Evolutionary conservation across 1,140 invertebrate species (phyloP).

Genomic region (Drosophila chauvacae): DNA sequence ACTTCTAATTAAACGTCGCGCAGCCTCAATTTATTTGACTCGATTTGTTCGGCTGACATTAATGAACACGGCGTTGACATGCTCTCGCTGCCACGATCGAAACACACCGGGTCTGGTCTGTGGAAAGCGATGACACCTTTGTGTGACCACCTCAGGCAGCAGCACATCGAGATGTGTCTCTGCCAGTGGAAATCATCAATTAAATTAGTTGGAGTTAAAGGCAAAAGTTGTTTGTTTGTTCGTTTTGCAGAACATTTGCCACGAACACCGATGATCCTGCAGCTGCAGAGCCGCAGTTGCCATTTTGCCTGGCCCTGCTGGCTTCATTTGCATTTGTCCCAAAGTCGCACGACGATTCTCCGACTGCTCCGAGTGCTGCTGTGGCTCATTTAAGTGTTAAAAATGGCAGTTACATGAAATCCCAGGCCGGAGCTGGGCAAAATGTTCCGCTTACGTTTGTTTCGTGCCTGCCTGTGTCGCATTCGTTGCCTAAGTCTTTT

Average conservation of each 20-base stretch:
- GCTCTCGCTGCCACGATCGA: conserved; percentile 65
- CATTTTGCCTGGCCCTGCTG: conserved; percentile 52
- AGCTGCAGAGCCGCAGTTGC: conserved; percentile 38
- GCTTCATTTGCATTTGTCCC: conserved; percentile 73
- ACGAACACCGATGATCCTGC: conserved; percentile 10
- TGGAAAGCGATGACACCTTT: conserved; percentile 61
- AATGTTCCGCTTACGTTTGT: conserved; percentile 80
- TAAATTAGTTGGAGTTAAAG: conserved; percentile 72
- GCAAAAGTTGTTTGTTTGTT: conserved; percentile 47
- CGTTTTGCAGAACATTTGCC: conserved; percentile 72
- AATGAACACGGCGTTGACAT: conserved; percentile 78
- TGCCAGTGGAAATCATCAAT: conserved; percentile 78
- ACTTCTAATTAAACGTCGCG: conserved; percentile 70
- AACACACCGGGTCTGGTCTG: conserved; percentile 9
- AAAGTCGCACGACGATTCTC: conserved; percentile 26
- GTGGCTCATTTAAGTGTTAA: conserved; percentile 79
- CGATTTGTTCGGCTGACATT: conserved; percentile 71
- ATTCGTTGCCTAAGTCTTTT: conserved; percentile 74
- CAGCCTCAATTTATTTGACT: conserved; percentile 72
- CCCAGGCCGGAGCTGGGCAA: conserved; percentile 47
- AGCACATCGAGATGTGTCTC: conserved; percentile 47
- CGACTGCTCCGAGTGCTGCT: conserved; percentile 23
- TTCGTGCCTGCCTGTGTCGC: conserved; percentile 37
- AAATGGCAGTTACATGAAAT: conserved; percentile 79
- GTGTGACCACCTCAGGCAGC: conserved; percentile 42